These are phyloP conservation scores for Marasmarcha lunaedactyla DNA, from an alignment of 2,888 invertebrate genomes.

Conservation along the genomic window DNA sequence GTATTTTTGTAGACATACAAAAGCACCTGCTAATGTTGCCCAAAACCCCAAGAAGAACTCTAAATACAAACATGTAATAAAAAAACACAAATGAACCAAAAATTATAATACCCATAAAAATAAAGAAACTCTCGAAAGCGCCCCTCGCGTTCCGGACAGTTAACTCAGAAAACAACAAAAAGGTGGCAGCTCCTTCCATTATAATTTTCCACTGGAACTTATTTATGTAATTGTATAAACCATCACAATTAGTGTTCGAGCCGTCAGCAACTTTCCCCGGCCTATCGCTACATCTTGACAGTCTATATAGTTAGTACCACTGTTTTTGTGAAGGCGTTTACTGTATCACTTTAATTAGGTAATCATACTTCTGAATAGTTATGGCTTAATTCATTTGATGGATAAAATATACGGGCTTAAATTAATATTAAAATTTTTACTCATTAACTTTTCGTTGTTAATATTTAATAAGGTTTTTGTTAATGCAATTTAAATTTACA, in stretches of 20 bases:
- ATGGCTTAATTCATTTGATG: too few relatives aligned
- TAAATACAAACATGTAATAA: too few relatives aligned
- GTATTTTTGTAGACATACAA: too few relatives aligned
- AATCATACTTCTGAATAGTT: constrained; percentile 15
- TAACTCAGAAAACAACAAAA: constrained; percentile 15
- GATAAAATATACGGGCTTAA: too few relatives aligned
- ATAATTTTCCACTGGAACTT: constrained; percentile 25
- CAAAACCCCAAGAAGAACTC: too few relatives aligned
- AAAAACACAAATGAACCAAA: too few relatives aligned
- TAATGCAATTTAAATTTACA: too few relatives aligned
- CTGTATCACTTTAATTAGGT: constrained; percentile 22
- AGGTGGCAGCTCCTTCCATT: constrained; percentile 20
- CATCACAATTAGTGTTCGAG: constrained; percentile 34
- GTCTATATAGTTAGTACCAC: constrained; percentile 9
- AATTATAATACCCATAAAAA: too few relatives aligned
- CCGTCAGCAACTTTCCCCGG: constrained; percentile 16
- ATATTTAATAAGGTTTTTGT: too few relatives aligned
- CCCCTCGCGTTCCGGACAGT: constrained; percentile 12
- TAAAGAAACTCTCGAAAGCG: background rate
- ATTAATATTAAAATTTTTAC: too few relatives aligned
- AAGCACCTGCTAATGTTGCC: too few relatives aligned
- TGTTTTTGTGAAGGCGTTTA: background rate
- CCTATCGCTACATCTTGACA: constrained; percentile 15
- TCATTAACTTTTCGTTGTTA: too few relatives aligned
- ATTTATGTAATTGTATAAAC: constrained; percentile 31